Evolutionary conservation across 2,113 vertebrate species (phyloP), one percentile per base, ranked within the genome.

Genomic region (Psammodynastes pulverulentus): DNA sequence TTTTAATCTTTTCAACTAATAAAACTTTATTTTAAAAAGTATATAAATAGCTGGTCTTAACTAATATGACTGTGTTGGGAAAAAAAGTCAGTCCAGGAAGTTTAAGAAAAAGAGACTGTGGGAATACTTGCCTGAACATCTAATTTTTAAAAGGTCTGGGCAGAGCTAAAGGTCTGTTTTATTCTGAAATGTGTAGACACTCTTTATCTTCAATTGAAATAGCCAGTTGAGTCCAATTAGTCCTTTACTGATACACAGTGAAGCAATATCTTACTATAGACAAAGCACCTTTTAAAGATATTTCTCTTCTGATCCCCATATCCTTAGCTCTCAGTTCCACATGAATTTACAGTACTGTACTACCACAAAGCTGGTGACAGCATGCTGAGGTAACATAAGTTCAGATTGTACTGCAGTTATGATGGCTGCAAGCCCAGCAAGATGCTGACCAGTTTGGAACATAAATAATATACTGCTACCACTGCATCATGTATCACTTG

Each of bases 341-440:
- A 2, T 85, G 15, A 45, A 49, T 19, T 85, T 85, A 56, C 54
- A 26, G 8, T 56, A 86, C 23, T 92, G 45, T 62, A 62, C 49
- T 23, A 92, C 53, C 79, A 62, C 39, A 89, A 92, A 62, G n/a
- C 45, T 88, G 86, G 9, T 45, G 23, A 72, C 67, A 88, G 56
- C 7, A 58, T 46, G 23, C 19, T 85, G 72, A 86, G 53, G 79
- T 92, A 62, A 89, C 53, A 49, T 89, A 46, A 89, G 53, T 92
- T 92, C 53, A 92, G 24, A 62, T 51, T 85, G 88, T 62, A 39
- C 45, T 86, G 87, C 88, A 92, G 72, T 89, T 92, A 88, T 49
- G 53, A 89, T 62, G 79, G 79, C 91, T 89, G 45, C 23, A 89
- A 62, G 91, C 91, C 88, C 79, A 89, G 87, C 9, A 24, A 62